Percentiles rank a stretch among this genome's conserved stretches.
These are phyloP conservation scores for Bubo bubo DNA, from an alignment of 2,113 vertebrate species.

Conservation along the genomic window DNA sequence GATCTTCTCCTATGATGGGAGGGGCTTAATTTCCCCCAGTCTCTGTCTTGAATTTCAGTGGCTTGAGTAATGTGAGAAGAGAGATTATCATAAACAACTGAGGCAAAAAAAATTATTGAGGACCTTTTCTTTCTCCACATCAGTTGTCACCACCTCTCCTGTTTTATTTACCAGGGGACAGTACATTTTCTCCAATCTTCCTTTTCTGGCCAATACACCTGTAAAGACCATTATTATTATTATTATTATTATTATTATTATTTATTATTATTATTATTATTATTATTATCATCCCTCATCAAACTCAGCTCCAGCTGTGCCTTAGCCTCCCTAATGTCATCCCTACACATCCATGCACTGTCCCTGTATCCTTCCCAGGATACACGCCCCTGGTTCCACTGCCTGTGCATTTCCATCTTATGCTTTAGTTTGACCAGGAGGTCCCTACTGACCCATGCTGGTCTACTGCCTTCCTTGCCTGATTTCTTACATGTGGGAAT, in stretches of 20 bases:
- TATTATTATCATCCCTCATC: not conserved
- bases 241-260: not conserved
- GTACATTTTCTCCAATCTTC: not conserved
- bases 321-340: not conserved
- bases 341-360: not conserved
- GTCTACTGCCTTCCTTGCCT: not conserved
- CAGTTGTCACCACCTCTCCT: not conserved
- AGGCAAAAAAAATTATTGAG: not conserved
- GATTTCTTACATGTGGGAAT: not conserved
- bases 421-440: not conserved
- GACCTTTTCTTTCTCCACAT: not conserved
- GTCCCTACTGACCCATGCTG: accelerated
- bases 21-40: not conserved
- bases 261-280: not conserved
- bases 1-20: not conserved
- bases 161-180: not conserved
- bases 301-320: not conserved
- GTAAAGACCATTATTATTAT: not conserved
- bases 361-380: not conserved
- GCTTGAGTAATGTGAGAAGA: not conserved
- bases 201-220: not conserved
- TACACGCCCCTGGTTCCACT: not conserved
- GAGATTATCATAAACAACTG: not conserved
- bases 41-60: not conserved
- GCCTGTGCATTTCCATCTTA: not conserved